These are phyloP conservation scores for Nesidiocoris tenuis DNA, from an alignment of 2,888 invertebrate genomes.

Conservation along the genomic window DNA sequence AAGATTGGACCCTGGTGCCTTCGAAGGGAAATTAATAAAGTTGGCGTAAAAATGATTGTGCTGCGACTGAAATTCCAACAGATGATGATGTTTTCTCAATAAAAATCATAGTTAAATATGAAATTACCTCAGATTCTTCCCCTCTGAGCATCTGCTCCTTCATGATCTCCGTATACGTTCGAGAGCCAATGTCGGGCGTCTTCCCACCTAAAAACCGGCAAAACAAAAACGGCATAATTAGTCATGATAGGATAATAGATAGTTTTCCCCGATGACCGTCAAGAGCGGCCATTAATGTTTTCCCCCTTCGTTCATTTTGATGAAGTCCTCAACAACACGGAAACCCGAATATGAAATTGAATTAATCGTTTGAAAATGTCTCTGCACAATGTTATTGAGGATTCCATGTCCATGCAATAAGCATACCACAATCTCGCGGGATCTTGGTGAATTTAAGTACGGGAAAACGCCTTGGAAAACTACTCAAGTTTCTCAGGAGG, in stretches of 20 bases:
- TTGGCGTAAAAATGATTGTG: too few relatives aligned
- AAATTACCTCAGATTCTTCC: constrained; percentile 86
- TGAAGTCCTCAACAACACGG: constrained; percentile 29
- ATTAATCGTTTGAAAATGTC: background rate
- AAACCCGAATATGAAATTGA: background rate
- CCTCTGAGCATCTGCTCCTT: constrained; percentile 87
- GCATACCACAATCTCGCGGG: background rate
- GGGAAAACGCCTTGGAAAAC: too few relatives aligned
- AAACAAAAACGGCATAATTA: constrained; percentile 50
- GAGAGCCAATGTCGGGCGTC: constrained; percentile 91
- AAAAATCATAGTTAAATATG: too few relatives aligned
- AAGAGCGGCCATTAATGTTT: constrained; percentile 5
- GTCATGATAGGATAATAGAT: background rate
- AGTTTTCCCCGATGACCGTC: constrained; percentile 7
- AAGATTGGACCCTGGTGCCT: constrained; percentile 14
- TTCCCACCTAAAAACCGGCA: constrained; percentile 81
- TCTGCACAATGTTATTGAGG: background rate
- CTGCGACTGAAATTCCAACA: too few relatives aligned
- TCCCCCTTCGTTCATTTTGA: background rate
- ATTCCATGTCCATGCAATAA: background rate
- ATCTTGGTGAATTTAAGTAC: too few relatives aligned
- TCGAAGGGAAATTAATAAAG: too few relatives aligned
- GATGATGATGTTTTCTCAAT: too few relatives aligned
- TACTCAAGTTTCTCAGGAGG: too few relatives aligned
- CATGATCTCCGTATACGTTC: constrained; percentile 97